These are phyloP conservation scores for Phrynocephalus vlangalii DNA, from an alignment of 2,797 vertebrate species.

Conservation along the genomic window DNA sequence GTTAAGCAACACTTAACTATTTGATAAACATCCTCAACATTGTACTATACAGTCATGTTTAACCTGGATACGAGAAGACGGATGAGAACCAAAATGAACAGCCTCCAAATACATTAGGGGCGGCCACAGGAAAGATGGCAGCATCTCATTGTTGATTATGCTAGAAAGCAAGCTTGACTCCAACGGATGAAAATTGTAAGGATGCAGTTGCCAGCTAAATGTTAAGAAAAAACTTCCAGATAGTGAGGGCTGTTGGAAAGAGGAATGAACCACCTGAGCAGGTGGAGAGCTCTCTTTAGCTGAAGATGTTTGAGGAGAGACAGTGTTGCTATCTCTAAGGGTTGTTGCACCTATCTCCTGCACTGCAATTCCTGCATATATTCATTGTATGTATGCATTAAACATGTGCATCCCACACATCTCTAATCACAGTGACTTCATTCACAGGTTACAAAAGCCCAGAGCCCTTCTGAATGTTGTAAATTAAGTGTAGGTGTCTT, in stretches of 20 bases:
- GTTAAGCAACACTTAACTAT: background rate
- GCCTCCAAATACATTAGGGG: background rate
- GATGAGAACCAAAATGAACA: background rate
- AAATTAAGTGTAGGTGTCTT: background rate
- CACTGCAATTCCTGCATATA: background rate
- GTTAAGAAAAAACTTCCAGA: background rate
- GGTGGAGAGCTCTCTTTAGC: too few relatives aligned
- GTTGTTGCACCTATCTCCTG: too few relatives aligned
- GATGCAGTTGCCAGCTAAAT: background rate
- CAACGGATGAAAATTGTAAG: background rate
- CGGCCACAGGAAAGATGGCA: background rate
- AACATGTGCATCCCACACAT: background rate
- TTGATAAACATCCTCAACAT: background rate
- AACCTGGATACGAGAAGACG: background rate
- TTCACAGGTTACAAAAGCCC: background rate
- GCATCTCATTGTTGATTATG: background rate
- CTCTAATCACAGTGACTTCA: background rate
- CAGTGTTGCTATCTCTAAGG: background rate
- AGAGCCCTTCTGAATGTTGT: background rate
- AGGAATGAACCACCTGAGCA: too few relatives aligned
- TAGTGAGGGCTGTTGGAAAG: background rate
- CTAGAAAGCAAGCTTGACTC: background rate
- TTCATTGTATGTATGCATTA: background rate
- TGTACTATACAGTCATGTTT: background rate
- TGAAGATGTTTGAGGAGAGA: background rate